A percentile compares a stretch with the other conserved stretches of the same genome.
Conservation (phyloP, 2,113 vertebrate species). For the Nematolebias whitei region DNA sequence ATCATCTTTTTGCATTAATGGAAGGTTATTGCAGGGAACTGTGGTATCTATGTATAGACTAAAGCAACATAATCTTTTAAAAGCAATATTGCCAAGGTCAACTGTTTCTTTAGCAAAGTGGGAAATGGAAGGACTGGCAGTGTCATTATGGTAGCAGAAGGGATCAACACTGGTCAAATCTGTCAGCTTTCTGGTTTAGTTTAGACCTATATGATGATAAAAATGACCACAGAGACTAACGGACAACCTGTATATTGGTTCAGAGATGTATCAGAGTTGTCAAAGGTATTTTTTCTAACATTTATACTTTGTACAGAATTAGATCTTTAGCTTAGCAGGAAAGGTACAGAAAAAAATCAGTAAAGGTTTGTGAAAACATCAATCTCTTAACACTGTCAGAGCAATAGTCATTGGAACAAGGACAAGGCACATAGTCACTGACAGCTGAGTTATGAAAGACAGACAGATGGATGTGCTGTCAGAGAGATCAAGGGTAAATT, state of each 20-base stretch:
- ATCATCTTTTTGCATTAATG: conserved; percentile 81
- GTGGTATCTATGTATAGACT: conserved; percentile 81
- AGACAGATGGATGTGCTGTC: conserved; percentile 46
- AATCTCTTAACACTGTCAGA: conserved; percentile 46
- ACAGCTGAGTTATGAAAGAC: conserved; percentile 49
- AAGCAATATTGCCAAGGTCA: conserved; percentile 59
- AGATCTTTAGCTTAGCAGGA: conserved; percentile 14
- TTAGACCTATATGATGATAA: conserved; percentile 41
- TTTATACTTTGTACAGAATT: conserved; percentile 17
- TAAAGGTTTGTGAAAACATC: conserved; percentile 56
- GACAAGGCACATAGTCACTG: conserved; percentile 48
- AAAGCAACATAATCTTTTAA: conserved; percentile 67
- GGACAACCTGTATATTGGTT: conserved; percentile 19
- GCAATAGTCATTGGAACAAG: conserved; percentile 46
- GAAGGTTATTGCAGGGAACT: conserved; percentile 74
- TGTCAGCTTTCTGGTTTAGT: conserved; percentile 48
- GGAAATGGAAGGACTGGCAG: conserved; percentile 5
- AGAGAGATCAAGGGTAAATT: conserved; percentile 33
- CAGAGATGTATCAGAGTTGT: conserved; percentile 9
- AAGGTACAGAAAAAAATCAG: conserved; percentile 31
- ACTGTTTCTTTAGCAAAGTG: conserved; percentile 4
- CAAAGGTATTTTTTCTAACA: conserved; percentile 31
- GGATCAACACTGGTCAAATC: conserved; percentile 22
- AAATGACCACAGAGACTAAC: conserved; percentile 37
- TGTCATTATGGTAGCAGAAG: conserved; percentile 19